Conservation (phyloP, 2,113 vertebrate species). For the Cyanoramphus novaezelandiae region DNA sequence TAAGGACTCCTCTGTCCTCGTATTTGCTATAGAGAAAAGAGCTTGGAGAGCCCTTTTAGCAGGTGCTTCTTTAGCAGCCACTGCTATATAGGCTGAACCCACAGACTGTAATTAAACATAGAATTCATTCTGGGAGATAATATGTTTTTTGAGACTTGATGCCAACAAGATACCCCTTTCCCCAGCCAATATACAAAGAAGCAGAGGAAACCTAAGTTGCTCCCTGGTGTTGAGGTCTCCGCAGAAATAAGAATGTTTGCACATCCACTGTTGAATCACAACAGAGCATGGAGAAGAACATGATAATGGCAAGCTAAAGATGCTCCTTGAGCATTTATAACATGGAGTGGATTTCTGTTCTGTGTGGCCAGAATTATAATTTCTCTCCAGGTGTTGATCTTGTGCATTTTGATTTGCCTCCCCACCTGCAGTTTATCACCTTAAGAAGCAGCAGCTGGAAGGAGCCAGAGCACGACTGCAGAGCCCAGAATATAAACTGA, state of each 20-base stretch:
- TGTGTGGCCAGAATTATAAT: background rate
- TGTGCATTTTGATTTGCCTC: background rate
- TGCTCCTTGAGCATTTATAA: background rate
- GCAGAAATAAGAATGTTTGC: background rate
- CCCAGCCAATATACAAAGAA: background rate
- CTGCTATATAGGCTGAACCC: background rate
- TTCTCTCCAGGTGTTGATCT: background rate
- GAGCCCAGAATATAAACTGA: constrained; percentile 88
- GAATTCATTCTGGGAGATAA: background rate
- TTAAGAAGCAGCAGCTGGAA: constrained; percentile 83
- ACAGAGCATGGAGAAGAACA: background rate
- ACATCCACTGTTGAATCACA: background rate
- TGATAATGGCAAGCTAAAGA: background rate
- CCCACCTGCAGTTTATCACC: constrained; percentile 81
- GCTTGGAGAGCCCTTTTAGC: background rate
- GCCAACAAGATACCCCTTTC: background rate
- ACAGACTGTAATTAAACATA: background rate
- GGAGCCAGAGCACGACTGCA: constrained; percentile 79
- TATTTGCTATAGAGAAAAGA: background rate
- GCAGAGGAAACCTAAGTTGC: background rate
- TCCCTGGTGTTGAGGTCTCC: background rate
- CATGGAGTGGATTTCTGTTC: background rate
- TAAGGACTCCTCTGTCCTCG: background rate
- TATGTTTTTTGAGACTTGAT: background rate
- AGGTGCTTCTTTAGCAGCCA: background rate